Evolutionary conservation across 2,113 vertebrate genomes (phyloP).

Genomic region (Nyctibius bracteatus): DNA sequence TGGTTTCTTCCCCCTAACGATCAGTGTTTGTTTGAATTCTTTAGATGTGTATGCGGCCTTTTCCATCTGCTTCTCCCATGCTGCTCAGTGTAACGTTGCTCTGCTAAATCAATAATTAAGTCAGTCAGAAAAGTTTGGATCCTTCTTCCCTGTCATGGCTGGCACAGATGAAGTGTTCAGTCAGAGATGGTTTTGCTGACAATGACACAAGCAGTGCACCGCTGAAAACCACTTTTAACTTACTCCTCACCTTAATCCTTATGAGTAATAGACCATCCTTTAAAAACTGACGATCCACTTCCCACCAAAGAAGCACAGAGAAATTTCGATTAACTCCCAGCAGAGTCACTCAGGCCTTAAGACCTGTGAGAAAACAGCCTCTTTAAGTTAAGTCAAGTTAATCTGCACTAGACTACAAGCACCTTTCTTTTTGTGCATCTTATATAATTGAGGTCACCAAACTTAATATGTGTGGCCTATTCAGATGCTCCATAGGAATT

Average conservation of each 20-base stretch:
- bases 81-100: background rate
- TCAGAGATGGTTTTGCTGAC: background rate
- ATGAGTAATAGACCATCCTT: background rate
- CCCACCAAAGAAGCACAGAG: background rate
- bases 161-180: background rate
- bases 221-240: background rate
- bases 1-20: background rate
- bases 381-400: background rate
- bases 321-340: background rate
- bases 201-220: background rate
- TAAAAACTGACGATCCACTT: background rate
- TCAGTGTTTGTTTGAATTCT: background rate
- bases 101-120: background rate
- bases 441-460: background rate
- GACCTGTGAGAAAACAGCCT: background rate
- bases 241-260: background rate
- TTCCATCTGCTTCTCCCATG: background rate
- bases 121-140: background rate
- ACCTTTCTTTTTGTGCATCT: background rate
- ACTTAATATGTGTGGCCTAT: background rate
- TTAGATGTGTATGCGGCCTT: background rate
- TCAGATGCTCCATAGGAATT: background rate
- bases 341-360: background rate
- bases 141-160: background rate
- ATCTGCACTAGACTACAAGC: background rate